These are phyloP conservation scores for Hemithea aestivaria DNA, from an alignment of 2,888 invertebrate genomes.

Conservation along the genomic window DNA sequence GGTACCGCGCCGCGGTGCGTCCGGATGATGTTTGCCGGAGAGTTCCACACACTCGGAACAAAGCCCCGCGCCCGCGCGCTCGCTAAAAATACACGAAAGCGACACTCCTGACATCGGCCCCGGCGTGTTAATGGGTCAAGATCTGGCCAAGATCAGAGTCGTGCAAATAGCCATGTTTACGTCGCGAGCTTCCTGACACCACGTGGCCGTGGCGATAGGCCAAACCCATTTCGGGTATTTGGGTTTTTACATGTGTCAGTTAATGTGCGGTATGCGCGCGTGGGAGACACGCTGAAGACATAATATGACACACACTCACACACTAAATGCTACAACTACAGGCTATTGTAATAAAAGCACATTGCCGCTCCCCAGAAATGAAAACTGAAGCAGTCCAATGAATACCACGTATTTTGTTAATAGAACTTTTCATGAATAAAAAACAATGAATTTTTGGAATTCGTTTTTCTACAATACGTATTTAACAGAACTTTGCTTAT, in stretches of 20 bases:
- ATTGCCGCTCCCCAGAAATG: too few relatives aligned
- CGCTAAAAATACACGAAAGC: constrained; percentile 70
- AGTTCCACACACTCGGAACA: constrained; percentile 42
- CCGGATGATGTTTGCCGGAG: constrained; percentile 33
- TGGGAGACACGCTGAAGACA: constrained; percentile 8
- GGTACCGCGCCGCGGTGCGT: constrained; percentile 30
- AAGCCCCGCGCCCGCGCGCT: constrained; percentile 52
- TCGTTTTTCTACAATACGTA: too few relatives aligned
- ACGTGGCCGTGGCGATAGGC: constrained; percentile 49
- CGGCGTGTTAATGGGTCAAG: constrained; percentile 76
- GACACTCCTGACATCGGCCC: constrained; percentile 70
- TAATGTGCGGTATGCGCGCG: constrained; percentile 10
- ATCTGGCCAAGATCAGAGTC: constrained; percentile 75
- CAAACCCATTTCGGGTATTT: constrained; percentile 33
- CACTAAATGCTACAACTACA: too few relatives aligned
- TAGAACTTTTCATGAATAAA: too few relatives aligned
- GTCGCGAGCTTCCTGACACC: constrained; percentile 56
- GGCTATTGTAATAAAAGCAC: too few relatives aligned
- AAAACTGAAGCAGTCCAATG: too few relatives aligned
- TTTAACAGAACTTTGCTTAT: too few relatives aligned
- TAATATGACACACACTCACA: too few relatives aligned
- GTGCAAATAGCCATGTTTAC: constrained; percentile 69
- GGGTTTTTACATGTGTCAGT: constrained; percentile 14
- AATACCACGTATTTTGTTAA: too few relatives aligned
- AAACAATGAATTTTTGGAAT: too few relatives aligned